Evolutionary conservation across 1,140 invertebrate species (phyloP).

Genomic region (Brachionus sp.): DNA sequence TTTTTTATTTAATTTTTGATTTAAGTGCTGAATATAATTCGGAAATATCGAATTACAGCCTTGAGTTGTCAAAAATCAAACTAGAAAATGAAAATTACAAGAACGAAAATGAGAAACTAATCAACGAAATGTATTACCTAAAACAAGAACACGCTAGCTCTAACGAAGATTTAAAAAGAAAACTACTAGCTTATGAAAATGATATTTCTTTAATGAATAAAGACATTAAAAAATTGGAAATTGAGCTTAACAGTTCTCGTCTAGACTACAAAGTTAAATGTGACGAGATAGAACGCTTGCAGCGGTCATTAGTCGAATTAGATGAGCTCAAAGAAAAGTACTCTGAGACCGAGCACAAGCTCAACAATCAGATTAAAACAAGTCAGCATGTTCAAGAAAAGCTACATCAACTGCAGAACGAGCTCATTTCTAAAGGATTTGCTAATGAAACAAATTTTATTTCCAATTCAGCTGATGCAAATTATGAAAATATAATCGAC

Average conservation of each 20-base stretch:
- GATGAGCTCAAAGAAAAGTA: constrained; percentile 21
- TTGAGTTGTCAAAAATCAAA: background rate
- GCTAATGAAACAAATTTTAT: constrained; percentile 20
- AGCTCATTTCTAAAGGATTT: constrained; percentile 20
- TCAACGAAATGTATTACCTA: background rate
- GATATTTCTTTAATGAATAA: constrained; percentile 9
- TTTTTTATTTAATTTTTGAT: background rate
- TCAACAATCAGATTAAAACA: background rate
- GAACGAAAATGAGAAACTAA: constrained; percentile 13
- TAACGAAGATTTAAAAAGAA: constrained; percentile 19
- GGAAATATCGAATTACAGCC: background rate
- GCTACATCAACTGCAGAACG: constrained; percentile 30
- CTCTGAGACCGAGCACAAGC: background rate
- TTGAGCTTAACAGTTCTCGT: background rate
- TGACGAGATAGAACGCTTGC: constrained; percentile 11
- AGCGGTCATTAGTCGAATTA: background rate
- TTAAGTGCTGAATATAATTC: background rate
- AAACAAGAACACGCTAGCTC: background rate
- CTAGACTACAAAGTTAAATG: constrained; percentile 8
- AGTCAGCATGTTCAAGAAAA: constrained; percentile 25
- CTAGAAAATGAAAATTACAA: constrained; percentile 27
- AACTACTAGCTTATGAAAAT: background rate
- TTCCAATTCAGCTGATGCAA: background rate
- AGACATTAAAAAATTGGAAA: constrained; percentile 13
- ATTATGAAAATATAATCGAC: constrained; percentile 27